Conservation (phyloP, 2,888 invertebrate species). For the Polietes domitor region DNA sequence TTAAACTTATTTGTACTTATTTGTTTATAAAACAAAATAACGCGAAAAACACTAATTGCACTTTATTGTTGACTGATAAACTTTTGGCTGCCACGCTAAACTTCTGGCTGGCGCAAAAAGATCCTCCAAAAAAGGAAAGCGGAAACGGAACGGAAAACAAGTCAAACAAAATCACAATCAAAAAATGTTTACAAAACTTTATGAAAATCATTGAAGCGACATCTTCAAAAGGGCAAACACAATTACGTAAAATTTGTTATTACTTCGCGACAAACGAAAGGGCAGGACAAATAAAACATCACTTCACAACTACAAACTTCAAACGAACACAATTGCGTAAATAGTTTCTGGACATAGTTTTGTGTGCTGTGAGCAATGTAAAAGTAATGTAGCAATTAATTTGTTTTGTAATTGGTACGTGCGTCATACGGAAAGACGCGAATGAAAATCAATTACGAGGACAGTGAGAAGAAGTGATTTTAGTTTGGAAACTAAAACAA, state of each 20-base stretch:
- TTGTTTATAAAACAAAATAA: neutral
- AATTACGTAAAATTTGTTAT: neutral
- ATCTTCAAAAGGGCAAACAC: neutral
- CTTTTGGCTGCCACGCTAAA: neutral
- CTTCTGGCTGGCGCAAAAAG: neutral
- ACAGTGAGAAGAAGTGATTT: no score
- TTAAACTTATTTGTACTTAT: neutral
- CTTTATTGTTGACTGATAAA: neutral
- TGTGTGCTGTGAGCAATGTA: neutral
- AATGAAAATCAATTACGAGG: no score
- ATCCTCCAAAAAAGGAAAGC: no score
- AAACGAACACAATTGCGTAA: neutral
- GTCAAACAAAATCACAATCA: neutral
- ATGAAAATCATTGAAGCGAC: neutral
- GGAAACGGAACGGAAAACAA: neutral
- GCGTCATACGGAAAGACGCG: no score
- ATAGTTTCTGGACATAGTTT: neutral
- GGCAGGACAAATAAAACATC: neutral
- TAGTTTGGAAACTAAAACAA: no score
- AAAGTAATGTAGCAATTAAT: constrained; percentile 13
- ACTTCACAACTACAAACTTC: neutral
- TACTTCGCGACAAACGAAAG: neutral
- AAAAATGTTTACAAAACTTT: constrained; percentile 10
- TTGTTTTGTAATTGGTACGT: neutral
- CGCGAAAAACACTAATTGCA: constrained; percentile 1